Evolutionary conservation across 2,113 vertebrate genomes (phyloP).

Genomic region (Pterophyllum scalare): DNA sequence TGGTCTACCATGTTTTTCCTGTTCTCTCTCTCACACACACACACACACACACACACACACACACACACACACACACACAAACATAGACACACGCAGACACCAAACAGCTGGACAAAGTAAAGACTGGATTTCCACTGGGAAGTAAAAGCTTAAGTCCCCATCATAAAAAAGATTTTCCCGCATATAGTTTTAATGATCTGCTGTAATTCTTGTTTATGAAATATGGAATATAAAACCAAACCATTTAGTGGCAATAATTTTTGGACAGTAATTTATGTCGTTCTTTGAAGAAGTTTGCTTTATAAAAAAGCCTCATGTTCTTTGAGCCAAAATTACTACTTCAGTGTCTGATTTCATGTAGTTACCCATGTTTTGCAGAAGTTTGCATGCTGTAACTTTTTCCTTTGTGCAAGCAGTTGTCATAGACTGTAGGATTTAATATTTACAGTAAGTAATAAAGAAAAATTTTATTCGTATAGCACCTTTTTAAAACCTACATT

Average conservation of each 20-base stretch:
- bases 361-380: conserved; percentile 1
- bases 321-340: not conserved
- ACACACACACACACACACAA: too few relatives aligned
- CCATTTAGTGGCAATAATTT: conserved; percentile 1
- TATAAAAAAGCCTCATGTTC: not conserved
- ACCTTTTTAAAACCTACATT: not conserved
- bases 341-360: not conserved
- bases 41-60: too few relatives aligned
- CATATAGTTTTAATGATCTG: conserved; percentile 18
- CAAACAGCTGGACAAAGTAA: conserved; percentile 4
- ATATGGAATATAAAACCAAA: conserved; percentile 24
- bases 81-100: conserved; percentile 12
- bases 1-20: conserved; percentile 48
- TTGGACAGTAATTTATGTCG: not conserved
- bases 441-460: conserved; percentile 19
- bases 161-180: conserved; percentile 13
- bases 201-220: conserved; percentile 23
- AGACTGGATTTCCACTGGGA: conserved; percentile 10
- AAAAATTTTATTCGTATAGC: not conserved
- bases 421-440: conserved; percentile 32
- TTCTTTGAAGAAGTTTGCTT: not conserved
- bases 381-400: conserved; percentile 21
- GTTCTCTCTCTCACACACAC: not conserved
- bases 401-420: conserved; percentile 31
- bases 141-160: not conserved